phyloP scores from a whole-genome alignment of 2,888 invertebrate genomes.

The Heteromyza rotundicornis region DNA sequence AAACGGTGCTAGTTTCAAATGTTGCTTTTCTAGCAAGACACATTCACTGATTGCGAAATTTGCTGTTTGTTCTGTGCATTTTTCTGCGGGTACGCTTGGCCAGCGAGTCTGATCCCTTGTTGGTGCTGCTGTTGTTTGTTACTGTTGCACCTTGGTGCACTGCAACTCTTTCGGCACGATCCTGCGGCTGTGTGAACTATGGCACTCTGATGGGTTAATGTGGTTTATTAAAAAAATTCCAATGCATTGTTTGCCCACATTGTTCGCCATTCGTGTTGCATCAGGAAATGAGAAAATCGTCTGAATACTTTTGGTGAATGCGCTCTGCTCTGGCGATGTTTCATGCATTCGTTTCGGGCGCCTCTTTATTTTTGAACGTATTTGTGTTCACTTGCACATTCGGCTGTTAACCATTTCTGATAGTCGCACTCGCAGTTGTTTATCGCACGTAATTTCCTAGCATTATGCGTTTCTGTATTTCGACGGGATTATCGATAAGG shows the following conservation, averaged over 20 bases:
- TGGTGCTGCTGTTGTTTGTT: too few relatives aligned
- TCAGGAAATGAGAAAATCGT: conserved; percentile 1
- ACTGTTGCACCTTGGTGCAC: too few relatives aligned
- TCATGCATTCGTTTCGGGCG: neutral
- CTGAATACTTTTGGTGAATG: neutral
- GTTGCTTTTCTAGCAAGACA: neutral
- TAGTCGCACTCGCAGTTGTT: neutral
- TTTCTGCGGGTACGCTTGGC: too few relatives aligned
- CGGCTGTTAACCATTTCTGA: neutral
- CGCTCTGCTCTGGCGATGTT: neutral
- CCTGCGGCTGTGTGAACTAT: conserved; percentile 6
- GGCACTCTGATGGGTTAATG: conserved; percentile 15
- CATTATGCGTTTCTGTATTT: conserved; percentile 11
- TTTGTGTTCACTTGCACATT: neutral
- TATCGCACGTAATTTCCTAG: conserved; percentile 10
- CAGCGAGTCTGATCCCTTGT: too few relatives aligned
- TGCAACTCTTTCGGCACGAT: too few relatives aligned
- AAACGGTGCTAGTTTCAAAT: neutral
- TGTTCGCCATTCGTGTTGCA: neutral
- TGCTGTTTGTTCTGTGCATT: too few relatives aligned
- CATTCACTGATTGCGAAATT: too few relatives aligned
- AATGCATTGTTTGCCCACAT: neutral
- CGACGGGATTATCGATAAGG: too few relatives aligned
- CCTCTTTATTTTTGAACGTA: too few relatives aligned
- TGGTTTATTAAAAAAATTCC: conserved; percentile 21